phyloP scores from a whole-genome alignment of 1,140 invertebrate species.

The Amyelois transitella region DNA sequence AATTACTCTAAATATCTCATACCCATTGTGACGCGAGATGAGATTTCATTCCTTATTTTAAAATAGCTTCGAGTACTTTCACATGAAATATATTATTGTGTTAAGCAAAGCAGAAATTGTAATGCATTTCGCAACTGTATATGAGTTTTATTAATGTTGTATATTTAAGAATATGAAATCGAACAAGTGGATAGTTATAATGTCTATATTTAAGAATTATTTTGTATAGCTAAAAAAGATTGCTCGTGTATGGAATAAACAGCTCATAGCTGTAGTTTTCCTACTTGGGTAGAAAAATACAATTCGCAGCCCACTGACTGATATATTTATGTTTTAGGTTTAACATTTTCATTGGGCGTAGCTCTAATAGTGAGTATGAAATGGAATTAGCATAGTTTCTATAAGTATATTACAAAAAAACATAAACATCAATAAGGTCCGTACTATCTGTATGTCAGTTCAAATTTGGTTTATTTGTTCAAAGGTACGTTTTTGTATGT shows the following conservation, averaged over 20 bases:
- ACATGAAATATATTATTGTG: neutral
- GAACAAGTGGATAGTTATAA: slow-evolving; percentile 40
- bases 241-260: slow-evolving; percentile 7
- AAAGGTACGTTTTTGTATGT: neutral
- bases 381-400: neutral
- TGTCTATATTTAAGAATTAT: slow-evolving; percentile 20
- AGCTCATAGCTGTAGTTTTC: slow-evolving; percentile 13
- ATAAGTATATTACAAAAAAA: neutral
- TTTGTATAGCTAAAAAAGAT: slow-evolving; percentile 12
- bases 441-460: neutral
- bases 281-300: slow-evolving; percentile 20
- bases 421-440: neutral
- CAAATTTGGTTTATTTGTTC: neutral
- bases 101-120: neutral
- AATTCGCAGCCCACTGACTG: slow-evolving; percentile 34
- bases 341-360: slow-evolving; percentile 25
- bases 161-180: slow-evolving; percentile 56
- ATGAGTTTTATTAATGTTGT: slow-evolving; percentile 45
- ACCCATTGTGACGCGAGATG: neutral
- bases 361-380: neutral
- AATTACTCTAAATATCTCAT: neutral
- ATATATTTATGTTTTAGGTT: slow-evolving; percentile 41
- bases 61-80: neutral
- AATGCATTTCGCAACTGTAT: slow-evolving; percentile 8
- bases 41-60: neutral